These are phyloP conservation scores for Cryptophagus acutangulus DNA, from an alignment of 2,888 invertebrate genomes.

Conservation along the genomic window DNA sequence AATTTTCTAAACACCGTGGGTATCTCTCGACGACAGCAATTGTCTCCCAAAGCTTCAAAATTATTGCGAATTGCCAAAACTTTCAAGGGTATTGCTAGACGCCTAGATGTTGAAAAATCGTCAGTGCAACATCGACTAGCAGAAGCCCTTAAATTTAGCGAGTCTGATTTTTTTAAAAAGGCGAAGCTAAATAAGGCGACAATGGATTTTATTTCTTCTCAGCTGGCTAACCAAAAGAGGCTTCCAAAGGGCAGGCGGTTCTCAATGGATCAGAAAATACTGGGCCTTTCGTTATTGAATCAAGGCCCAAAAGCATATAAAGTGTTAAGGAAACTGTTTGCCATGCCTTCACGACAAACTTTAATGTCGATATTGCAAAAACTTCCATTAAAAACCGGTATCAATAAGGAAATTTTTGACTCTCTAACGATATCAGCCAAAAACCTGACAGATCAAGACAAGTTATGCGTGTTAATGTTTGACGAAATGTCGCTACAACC, in stretches of 20 bases:
- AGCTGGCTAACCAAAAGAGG: not conserved
- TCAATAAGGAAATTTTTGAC: slow-evolving; percentile 2
- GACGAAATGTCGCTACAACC: slow-evolving; percentile 3
- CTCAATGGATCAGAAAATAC: slow-evolving; percentile 13
- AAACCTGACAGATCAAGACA: not conserved
- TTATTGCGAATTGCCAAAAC: not conserved
- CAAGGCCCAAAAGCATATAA: slow-evolving; percentile 8
- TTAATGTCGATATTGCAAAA: slow-evolving; percentile 3
- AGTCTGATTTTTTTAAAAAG: slow-evolving; percentile 1
- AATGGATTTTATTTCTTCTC: not conserved
- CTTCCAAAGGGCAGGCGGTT: slow-evolving; percentile 10
- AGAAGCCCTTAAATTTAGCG: not conserved
- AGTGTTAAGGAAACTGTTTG: slow-evolving; percentile 12
- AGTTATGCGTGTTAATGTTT: not conserved
- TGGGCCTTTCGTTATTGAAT: slow-evolving; percentile 9
- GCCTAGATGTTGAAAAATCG: not conserved
- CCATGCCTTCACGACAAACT: slow-evolving; percentile 12
- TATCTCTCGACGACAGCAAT: not conserved
- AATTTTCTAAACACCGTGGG: not conserved
- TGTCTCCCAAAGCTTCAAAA: slow-evolving; percentile 3
- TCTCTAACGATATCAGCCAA: not conserved
- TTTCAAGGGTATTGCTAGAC: slow-evolving; percentile 3
- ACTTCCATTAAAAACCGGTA: not conserved
- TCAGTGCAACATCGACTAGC: not conserved
- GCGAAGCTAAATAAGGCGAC: not conserved